A percentile compares a stretch with the other conserved stretches of the same genome.
phyloP scores from a whole-genome alignment of 2,113 vertebrate genomes.

The Pristiophorus japonicus region DNA sequence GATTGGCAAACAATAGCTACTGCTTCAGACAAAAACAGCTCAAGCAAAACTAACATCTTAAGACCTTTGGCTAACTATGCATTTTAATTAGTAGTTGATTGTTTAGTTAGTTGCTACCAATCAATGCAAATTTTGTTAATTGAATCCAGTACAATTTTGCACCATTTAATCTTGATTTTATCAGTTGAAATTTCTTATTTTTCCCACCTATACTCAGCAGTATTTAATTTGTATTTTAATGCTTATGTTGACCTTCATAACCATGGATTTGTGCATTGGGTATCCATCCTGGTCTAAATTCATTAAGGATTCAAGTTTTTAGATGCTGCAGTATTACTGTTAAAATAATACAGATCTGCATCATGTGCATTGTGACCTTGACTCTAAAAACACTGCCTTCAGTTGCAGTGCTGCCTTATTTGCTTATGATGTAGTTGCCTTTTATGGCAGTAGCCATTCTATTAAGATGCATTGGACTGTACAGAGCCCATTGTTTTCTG shows the following conservation, averaged over 20 bases:
- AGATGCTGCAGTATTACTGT: neutral
- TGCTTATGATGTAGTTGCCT: neutral
- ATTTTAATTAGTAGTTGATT: slow-evolving; percentile 18
- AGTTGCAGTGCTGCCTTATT: neutral
- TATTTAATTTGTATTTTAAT: neutral
- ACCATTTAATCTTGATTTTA: neutral
- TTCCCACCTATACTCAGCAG: neutral
- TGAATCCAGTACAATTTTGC: neutral
- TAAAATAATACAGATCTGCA: neutral
- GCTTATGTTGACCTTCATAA: neutral
- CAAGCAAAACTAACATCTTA: slow-evolving; percentile 22
- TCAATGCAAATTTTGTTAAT: slow-evolving; percentile 23
- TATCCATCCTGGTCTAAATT: neutral
- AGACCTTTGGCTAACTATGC: slow-evolving; percentile 28
- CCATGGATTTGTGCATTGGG: neutral
- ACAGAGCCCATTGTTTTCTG: neutral
- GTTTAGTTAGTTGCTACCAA: neutral
- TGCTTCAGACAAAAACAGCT: slow-evolving; percentile 9
- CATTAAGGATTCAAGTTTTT: neutral
- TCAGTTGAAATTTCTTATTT: neutral
- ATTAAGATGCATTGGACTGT: neutral
- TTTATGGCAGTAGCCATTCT: neutral
- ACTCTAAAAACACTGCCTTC: neutral
- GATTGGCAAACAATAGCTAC: slow-evolving; percentile 29
- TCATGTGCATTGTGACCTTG: neutral